Evolutionary conservation across 2,113 vertebrate species (phyloP), one percentile per base, ranked within the genome.

Genomic region (Oryzias celebensis): DNA sequence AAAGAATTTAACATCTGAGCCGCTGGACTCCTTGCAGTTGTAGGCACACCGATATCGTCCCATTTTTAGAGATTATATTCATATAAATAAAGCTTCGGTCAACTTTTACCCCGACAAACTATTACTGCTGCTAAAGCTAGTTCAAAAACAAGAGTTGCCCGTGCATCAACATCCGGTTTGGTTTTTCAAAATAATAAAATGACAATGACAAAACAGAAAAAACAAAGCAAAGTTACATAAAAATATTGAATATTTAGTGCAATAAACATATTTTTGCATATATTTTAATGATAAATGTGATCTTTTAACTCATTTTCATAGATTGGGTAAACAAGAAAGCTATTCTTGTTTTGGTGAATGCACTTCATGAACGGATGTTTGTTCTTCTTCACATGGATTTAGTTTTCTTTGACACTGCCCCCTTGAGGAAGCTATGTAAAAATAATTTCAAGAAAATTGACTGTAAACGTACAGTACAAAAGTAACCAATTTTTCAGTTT

Each of bases 1-100:
- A 65, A 90, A 90, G 56, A 64, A 87, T 69, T 87, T 90, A 2
- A 82, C 61, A 18, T 86, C 80, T 14, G 81, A 44, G 3, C 81
- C 77, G 14, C 52, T 47, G 20, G 83, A 57, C 15, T 45, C 71
- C 5, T 81, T 78, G 26, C 88, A 90, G 23, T 80, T 76, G 57
- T 82, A 85, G 0, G 78, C 85, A 58, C 88, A 90, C 20, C 68
- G 86, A 60, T 86, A 81, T 20, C 88, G 56, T 10, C 86, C 86
- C 86, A 90, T 90, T 73, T 81, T 12, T 36, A 36, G 1, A 36
- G 10, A 13, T 36, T 12, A 12, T 12, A 36, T 36, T 36, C 36
- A 36, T 36, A 36, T 12, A 36, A 36, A 10, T 16, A 31, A 1
- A 31, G 49, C 26, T 41, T 26, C 0, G 1, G 6, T 12, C 0